Base-by-base conservation (phyloP, 2,113 vertebrate species). In the Ailuropoda melanoleuca region DNA sequence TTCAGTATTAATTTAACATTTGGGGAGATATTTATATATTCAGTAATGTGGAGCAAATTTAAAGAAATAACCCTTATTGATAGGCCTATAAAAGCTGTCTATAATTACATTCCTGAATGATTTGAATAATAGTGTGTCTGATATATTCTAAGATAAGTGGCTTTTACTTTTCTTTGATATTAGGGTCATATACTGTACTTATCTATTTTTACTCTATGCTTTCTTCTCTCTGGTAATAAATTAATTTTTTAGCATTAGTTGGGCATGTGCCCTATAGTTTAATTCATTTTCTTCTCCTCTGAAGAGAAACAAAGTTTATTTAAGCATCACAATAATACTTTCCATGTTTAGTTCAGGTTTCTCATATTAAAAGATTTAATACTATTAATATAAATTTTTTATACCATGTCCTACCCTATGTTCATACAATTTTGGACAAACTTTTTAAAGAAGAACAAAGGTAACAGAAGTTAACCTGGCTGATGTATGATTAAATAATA, bases 191-290 rank as follows among this genome's bases (percentile, higher is more conserved):
- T 98, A 99, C 99, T 98, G 97, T 99, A 99, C 98, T 99, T 99
- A 99, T 90, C 98, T 99, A 99, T 99, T 99, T 99, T 99, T 99
- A 99, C 98, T 99, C 98, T 98, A 99, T 93, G 87, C 75, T 99
- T 98, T 99, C 98, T 95, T 99, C 98, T 98, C 97, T 98, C 98
- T 98, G 97, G 98, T 98, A 99, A 99, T 99, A 99, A 99, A 99
- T 99, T 99, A 99, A 99, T 98, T 98, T 98, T 98, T 98, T 97
- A 98, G 96, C 98, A 97, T 98, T 98, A 98, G 97, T 97, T 98
- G 96, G 96, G 96, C 97, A 98, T 98, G 93, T 97, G 98, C 90
- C 96, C 93, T 98, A 97, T 62, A 98, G 95, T 93, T 98, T 98
- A 93, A 98, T 97, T 98, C 50, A 98, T 96, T 97, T 98, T 98